Conservation (phyloP, 2,113 vertebrate species). For the Ursus arctos region DNA sequence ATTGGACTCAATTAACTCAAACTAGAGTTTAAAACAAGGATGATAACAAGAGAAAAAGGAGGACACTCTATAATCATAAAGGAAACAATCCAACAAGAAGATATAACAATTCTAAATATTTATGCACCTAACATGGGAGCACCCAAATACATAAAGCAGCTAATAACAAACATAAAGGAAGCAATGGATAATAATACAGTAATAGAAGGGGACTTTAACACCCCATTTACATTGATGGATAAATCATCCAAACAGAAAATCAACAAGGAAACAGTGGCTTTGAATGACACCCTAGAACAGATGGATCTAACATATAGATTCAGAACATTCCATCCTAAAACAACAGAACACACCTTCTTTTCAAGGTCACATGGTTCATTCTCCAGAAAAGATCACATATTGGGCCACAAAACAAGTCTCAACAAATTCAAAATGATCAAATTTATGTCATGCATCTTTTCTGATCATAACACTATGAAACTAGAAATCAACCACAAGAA, state of each 20-base stretch:
- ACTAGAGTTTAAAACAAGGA: background rate
- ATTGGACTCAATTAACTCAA: background rate
- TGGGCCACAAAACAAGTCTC: background rate
- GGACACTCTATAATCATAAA: background rate
- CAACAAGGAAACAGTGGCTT: background rate
- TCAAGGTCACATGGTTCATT: background rate
- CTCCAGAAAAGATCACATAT: background rate
- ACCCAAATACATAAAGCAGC: background rate
- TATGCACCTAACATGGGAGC: background rate
- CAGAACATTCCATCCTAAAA: background rate
- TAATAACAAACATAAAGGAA: background rate
- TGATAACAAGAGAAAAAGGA: background rate
- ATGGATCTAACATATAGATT: background rate
- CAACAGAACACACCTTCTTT: background rate
- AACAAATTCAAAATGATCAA: background rate
- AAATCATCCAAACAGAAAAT: background rate
- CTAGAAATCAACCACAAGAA: background rate
- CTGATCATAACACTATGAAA: background rate
- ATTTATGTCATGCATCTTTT: background rate
- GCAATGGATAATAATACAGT: background rate
- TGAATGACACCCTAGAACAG: background rate
- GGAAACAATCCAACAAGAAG: background rate
- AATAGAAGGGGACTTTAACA: background rate
- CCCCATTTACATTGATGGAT: background rate
- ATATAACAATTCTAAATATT: background rate